These are phyloP conservation scores for Holocentrus rufus DNA, from an alignment of 2,797 vertebrate genomes.

Conservation along the genomic window DNA sequence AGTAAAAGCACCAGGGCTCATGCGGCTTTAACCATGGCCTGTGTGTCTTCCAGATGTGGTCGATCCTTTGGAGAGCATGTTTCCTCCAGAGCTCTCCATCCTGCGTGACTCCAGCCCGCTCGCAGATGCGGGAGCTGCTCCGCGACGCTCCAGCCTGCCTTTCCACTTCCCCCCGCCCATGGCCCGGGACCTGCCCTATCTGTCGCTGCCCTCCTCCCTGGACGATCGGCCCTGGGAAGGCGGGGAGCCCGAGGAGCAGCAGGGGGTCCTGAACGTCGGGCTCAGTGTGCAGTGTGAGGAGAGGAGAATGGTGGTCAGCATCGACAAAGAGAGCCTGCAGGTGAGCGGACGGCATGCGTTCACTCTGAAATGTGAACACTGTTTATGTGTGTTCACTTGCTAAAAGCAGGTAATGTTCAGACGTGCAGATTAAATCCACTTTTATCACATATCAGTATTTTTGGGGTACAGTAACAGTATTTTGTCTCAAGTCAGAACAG, in stretches of 20 bases:
- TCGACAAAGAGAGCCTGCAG: constrained; percentile 90
- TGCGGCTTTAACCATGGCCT: constrained; percentile 4
- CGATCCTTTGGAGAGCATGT: constrained; percentile 67
- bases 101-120: constrained; percentile 74
- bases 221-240: constrained; percentile 59
- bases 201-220: constrained; percentile 20
- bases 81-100: constrained; percentile 87
- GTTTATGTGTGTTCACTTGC: too few species aligned
- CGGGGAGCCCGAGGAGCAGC: constrained; percentile 83
- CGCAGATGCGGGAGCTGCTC: constrained; percentile 59
- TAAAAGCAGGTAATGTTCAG: too few species aligned
- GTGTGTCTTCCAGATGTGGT: constrained; percentile 71
- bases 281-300: constrained; percentile 88
- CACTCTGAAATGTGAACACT: too few species aligned
- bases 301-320: constrained; percentile 88
- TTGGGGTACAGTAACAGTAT: too few species aligned
- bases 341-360: constrained; percentile 73
- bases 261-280: constrained; percentile 79
- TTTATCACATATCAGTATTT: too few species aligned
- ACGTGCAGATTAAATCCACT: too few species aligned
- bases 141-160: constrained; percentile 71
- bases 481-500: too few species aligned
- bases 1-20: constrained; percentile 41
- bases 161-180: constrained; percentile 75
- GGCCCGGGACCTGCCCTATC: constrained; percentile 57